These are phyloP conservation scores for Myiothlypis chrysogaster DNA, from an alignment of 2,797 vertebrate genomes.

Conservation along the genomic window DNA sequence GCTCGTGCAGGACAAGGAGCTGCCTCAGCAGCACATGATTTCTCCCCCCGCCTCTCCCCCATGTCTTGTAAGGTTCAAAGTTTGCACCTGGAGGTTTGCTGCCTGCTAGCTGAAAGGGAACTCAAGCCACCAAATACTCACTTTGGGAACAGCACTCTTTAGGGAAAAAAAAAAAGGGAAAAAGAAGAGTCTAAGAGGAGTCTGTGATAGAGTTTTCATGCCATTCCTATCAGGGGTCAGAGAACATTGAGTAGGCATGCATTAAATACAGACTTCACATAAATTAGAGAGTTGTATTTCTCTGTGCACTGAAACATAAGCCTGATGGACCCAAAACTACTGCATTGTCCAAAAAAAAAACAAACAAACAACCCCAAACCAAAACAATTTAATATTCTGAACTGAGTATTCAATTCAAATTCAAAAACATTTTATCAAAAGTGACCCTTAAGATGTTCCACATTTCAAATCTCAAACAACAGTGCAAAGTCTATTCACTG, in stretches of 20 bases:
- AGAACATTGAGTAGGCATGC: background rate
- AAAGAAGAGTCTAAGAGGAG: too few relatives aligned
- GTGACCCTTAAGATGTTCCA: background rate
- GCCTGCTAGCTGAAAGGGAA: background rate
- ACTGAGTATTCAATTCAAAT: background rate
- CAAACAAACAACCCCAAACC: too few relatives aligned
- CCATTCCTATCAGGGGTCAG: background rate
- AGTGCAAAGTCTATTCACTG: background rate
- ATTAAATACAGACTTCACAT: background rate
- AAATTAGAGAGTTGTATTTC: background rate
- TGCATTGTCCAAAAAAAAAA: background rate
- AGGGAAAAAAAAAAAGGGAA: accelerated
- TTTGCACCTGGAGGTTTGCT: background rate
- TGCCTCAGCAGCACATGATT: slow-evolving; percentile 31
- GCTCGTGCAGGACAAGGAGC: background rate
- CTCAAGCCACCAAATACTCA: background rate
- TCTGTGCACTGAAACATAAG: background rate
- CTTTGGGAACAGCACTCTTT: background rate
- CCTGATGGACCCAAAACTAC: background rate
- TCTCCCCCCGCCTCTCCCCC: background rate
- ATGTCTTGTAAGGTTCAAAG: slow-evolving; percentile 14
- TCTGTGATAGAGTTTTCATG: background rate
- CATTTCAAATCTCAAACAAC: background rate
- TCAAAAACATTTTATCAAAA: background rate
- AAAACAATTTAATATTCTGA: background rate